These are phyloP conservation scores for Misgurnus mizolepis DNA, from an alignment of 2,113 vertebrate genomes.

Conservation along the genomic window DNA sequence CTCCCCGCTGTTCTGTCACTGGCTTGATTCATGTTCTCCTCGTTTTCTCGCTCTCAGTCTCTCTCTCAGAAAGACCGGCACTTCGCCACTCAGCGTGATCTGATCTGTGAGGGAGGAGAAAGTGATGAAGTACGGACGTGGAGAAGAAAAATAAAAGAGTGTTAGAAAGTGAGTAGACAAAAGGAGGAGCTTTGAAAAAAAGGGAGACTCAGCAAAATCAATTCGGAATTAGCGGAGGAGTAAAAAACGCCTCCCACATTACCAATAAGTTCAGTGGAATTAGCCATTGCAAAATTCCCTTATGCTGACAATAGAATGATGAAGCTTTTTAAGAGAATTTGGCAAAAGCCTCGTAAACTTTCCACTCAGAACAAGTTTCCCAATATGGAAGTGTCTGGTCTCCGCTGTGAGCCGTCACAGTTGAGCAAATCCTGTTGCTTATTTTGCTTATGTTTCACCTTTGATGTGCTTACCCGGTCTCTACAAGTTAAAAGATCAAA, in stretches of 20 bases:
- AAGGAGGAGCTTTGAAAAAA: constrained; percentile 16
- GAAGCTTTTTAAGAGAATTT: constrained; percentile 22
- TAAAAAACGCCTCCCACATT: not conserved
- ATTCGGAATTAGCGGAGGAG: not conserved
- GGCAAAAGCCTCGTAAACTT: constrained; percentile 23
- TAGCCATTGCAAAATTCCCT: not conserved
- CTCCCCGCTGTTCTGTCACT: constrained; percentile 78
- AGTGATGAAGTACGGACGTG: constrained; percentile 27
- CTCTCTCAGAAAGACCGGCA: constrained; percentile 38
- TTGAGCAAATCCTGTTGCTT: constrained; percentile 54
- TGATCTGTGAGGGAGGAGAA: constrained; percentile 44
- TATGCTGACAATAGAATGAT: constrained; percentile 11
- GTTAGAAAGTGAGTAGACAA: constrained; percentile 49
- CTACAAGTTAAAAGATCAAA: constrained; percentile 57
- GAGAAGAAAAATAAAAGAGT: constrained; percentile 51
- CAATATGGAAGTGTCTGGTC: constrained; percentile 61
- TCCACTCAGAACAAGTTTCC: constrained; percentile 53
- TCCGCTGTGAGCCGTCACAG: constrained; percentile 55
- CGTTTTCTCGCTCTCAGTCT: constrained; percentile 40
- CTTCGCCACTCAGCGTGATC: constrained; percentile 63
- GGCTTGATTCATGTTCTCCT: constrained; percentile 78
- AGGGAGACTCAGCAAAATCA: not conserved
- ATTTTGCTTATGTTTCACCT: constrained; percentile 55
- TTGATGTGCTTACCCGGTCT: constrained; percentile 52
- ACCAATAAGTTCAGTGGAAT: not conserved